Evolutionary conservation across 2,888 invertebrate species (phyloP).

Genomic region (Scaptodrosophila latifasciaeformis): DNA sequence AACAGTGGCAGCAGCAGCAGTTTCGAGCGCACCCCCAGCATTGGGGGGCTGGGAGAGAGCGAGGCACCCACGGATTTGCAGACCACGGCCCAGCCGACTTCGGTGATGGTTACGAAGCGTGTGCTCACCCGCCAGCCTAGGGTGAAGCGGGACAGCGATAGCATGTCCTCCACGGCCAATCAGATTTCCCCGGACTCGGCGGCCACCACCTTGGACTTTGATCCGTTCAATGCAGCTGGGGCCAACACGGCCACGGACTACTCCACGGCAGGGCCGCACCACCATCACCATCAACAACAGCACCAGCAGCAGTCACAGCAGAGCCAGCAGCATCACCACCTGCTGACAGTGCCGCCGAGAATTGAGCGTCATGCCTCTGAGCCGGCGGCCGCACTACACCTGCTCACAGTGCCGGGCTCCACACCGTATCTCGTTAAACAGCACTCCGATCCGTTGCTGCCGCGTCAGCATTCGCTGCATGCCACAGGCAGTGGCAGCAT

Average conservation of each 20-base stretch:
- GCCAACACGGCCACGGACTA: constrained; percentile 49
- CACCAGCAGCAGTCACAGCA: constrained; percentile 38
- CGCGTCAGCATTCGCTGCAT: constrained; percentile 77
- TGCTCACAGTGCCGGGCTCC: constrained; percentile 78
- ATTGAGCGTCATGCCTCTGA: constrained; percentile 79
- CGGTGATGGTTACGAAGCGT: constrained; percentile 78
- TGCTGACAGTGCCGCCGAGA: constrained; percentile 76
- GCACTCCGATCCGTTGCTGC: constrained; percentile 80
- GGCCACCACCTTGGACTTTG: constrained; percentile 63
- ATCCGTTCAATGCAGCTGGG: constrained; percentile 65
- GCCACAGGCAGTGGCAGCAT: constrained; percentile 38
- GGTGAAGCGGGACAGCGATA: constrained; percentile 80
- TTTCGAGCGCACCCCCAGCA: constrained; percentile 42
- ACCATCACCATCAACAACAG: constrained; percentile 38
- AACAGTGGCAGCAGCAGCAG: constrained; percentile 42
- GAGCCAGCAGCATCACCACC: constrained; percentile 55
- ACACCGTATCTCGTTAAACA: constrained; percentile 80
- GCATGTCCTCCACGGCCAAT: constrained; percentile 64
- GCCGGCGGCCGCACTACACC: constrained; percentile 78
- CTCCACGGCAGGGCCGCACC: constrained; percentile 41
- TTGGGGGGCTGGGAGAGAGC: constrained; percentile 14
- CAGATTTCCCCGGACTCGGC: constrained; percentile 72
- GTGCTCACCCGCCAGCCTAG: constrained; percentile 81
- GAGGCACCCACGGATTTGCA: constrained; percentile 35
- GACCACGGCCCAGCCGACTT: constrained; percentile 31